phyloP scores from a whole-genome alignment of 2,888 invertebrate genomes.

The Epistrophella euchroma region DNA sequence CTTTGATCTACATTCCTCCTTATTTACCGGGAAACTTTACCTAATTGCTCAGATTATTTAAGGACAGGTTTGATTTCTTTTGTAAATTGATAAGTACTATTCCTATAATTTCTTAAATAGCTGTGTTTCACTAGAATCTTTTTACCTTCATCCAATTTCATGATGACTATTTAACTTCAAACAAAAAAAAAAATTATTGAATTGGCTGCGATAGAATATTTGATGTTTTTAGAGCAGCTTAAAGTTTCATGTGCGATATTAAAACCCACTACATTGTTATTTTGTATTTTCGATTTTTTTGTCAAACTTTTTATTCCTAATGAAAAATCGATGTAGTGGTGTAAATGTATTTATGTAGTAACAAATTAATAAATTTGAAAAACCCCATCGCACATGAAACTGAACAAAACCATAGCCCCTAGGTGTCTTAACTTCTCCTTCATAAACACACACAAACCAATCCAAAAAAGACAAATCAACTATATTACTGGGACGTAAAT shows the following conservation, averaged over 20 bases:
- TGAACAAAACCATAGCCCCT: conserved; percentile 80
- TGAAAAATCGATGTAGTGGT: conserved; percentile 64
- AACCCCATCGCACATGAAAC: conserved; percentile 82
- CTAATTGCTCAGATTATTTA: neutral
- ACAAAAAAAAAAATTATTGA: conserved; percentile 25
- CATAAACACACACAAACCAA: conserved; percentile 76
- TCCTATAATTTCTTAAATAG: neutral
- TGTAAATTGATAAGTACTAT: neutral
- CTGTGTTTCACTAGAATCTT: neutral
- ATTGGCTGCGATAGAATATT: conserved; percentile 44
- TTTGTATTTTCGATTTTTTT: conserved; percentile 4
- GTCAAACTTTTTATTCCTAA: conserved; percentile 35
- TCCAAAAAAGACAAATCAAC: conserved; percentile 79
- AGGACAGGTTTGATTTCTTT: neutral
- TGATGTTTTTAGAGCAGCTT: conserved; percentile 55
- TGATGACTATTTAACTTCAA: conserved; percentile 4
- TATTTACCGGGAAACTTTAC: too few relatives aligned
- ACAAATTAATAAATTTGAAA: conserved; percentile 24
- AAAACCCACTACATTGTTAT: conserved; percentile 50
- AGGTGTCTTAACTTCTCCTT: conserved; percentile 77
- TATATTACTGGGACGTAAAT: conserved; percentile 81
- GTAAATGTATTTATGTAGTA: conserved; percentile 12
- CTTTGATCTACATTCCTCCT: too few relatives aligned
- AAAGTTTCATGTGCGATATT: conserved; percentile 77
- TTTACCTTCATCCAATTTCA: neutral